Evolutionary conservation across 2,797 vertebrate genomes (phyloP), one percentile per base, ranked within the genome.

Genomic region (Peromyscus nudipes): DNA sequence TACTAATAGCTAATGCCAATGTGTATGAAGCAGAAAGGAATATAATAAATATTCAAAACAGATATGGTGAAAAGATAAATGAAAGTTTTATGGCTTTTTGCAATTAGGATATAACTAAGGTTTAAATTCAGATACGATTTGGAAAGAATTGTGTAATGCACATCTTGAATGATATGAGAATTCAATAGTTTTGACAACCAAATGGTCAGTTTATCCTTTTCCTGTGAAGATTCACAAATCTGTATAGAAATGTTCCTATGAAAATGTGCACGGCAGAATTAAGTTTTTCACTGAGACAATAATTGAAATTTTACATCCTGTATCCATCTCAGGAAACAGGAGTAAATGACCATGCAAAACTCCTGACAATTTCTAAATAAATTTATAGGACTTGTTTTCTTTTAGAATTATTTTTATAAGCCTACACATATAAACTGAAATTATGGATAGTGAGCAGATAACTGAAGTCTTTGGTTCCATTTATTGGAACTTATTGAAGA

Each of bases 401-500:
- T 71, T 95, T 92, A 0, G 85, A 80, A 86, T 57, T 86, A 29
- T 55, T 89, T 89, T 65, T 49, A 49, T 27, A 86, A 93, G 31
- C 19, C 43, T 80, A 25, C 0, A 21, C 46, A 34, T 37, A 83
- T 65, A 85, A 81, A 46, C 43, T 31, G 16, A 86, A 89, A 93
- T 88, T 57, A 46, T 57, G 95, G 52, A n/a, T n/a, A 52, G 12
- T 81, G 17, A 55, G 29, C 27, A 90, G 46, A 88, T 91, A 87
- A 90, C 60, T 43, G 37, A 80, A 84, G 14, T 43, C 93, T 46
- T 86, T 69, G 65, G n/a, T 65, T 87, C 23, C 9, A 92, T 85
- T 88, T 64, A 83, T 13, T 73, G 69, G 75, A 82, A 92, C 82
- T 88, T 64, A 83, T 13, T 73, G 69, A 79, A 82, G 40, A 93